Percentiles rank a stretch among this genome's conserved stretches.
Conservation (phyloP, 2,797 vertebrate genomes). For the Enteromius afrohamiltoni region DNA sequence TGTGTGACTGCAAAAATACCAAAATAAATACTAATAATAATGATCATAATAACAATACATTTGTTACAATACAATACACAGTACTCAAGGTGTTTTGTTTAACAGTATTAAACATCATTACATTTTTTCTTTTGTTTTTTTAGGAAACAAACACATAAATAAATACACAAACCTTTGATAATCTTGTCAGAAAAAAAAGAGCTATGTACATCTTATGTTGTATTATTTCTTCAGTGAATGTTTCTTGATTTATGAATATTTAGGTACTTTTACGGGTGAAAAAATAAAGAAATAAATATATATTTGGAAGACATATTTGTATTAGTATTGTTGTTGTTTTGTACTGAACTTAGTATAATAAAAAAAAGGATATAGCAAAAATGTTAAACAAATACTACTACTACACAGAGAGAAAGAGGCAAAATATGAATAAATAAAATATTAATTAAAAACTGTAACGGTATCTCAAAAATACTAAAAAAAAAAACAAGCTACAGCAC, state of each 20-base stretch:
- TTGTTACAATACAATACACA: too few species aligned
- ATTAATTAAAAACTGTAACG: not conserved
- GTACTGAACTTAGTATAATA: too few species aligned
- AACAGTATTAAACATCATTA: not conserved
- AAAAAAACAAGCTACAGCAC: not conserved
- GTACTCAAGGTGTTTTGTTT: too few species aligned
- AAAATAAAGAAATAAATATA: not conserved
- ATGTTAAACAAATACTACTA: too few species aligned
- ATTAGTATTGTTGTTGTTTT: too few species aligned
- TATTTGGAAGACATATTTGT: too few species aligned
- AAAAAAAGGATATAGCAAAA: too few species aligned
- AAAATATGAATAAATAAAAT: not conserved
- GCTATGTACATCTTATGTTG: not conserved
- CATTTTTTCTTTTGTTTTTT: too few species aligned
- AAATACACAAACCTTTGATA: not conserved
- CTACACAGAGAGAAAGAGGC: too few species aligned
- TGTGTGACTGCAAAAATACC: too few species aligned
- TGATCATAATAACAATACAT: too few species aligned
- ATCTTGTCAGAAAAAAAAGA: not conserved
- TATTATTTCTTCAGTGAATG: not conserved
- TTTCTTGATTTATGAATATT: not conserved
- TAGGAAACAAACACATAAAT: not conserved
- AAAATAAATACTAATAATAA: too few species aligned
- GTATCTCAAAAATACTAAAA: not conserved
- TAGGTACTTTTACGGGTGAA: not conserved